These are phyloP conservation scores for Clamator glandarius DNA, from an alignment of 2,797 vertebrate genomes.

Conservation along the genomic window DNA sequence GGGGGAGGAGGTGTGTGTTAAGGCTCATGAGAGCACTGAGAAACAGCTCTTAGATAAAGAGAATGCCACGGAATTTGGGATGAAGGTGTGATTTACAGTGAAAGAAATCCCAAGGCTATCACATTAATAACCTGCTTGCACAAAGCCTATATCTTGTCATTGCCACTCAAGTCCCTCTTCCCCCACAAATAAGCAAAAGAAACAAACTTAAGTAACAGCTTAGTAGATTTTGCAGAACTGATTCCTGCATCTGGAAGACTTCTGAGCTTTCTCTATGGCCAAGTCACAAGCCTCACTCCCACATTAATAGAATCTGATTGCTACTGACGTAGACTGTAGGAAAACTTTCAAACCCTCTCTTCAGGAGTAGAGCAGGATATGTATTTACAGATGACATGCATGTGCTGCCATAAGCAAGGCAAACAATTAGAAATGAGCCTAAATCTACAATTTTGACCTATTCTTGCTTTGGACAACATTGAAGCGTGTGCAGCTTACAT, in stretches of 20 bases:
- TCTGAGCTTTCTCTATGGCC: conserved; percentile 21
- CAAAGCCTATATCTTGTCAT: not conserved
- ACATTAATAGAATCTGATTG: conserved; percentile 46
- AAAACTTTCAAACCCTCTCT: conserved; percentile 9
- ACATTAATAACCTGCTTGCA: conserved; percentile 7
- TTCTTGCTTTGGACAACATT: not conserved
- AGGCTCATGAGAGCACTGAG: not conserved
- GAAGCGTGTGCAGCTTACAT: not conserved
- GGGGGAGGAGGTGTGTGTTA: not conserved
- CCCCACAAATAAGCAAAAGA: not conserved
- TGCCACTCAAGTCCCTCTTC: not conserved
- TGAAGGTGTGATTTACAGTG: conserved; percentile 41
- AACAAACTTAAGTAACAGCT: conserved; percentile 4
- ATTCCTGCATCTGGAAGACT: conserved; percentile 56
- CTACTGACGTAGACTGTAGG: conserved; percentile 44
- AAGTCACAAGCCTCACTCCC: conserved; percentile 54
- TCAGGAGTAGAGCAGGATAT: conserved; percentile 11
- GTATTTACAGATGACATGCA: not conserved
- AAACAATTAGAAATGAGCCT: not conserved
- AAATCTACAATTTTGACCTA: not conserved
- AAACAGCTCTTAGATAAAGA: conserved; percentile 2
- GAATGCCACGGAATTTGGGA: conserved; percentile 28
- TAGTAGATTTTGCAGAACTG: conserved; percentile 11
- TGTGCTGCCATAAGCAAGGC: conserved; percentile 10
- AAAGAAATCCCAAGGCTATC: conserved; percentile 43